These are phyloP conservation scores for Hemichromis elongatus DNA, from an alignment of 2,113 vertebrate species.

Conservation along the genomic window DNA sequence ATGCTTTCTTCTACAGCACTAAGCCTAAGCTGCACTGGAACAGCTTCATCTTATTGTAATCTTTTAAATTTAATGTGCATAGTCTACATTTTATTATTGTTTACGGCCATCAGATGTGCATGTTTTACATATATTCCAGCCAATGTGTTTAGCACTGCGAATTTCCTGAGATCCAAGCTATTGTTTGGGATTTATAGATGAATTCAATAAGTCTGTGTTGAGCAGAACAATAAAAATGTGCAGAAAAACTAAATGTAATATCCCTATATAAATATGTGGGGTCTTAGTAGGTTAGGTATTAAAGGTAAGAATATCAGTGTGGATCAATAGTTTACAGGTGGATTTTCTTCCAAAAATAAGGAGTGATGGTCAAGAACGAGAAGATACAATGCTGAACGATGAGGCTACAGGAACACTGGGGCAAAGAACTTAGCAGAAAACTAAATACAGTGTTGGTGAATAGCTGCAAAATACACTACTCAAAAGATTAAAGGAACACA, in stretches of 20 bases:
- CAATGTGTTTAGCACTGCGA: background rate
- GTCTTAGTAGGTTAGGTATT: background rate
- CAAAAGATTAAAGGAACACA: background rate
- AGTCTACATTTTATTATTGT: background rate
- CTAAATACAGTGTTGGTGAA: background rate
- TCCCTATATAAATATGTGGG: background rate
- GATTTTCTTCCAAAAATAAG: background rate
- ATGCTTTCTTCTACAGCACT: background rate
- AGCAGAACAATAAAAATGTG: background rate
- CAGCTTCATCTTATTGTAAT: background rate
- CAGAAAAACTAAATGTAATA: background rate
- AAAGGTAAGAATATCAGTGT: background rate
- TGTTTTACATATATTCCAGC: background rate
- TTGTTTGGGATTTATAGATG: background rate
- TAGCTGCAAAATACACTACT: background rate
- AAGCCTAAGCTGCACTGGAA: background rate
- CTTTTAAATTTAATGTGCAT: accelerated
- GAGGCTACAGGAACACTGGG: background rate
- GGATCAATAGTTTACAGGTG: background rate
- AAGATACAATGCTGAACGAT: background rate
- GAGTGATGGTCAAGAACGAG: background rate
- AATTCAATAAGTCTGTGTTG: background rate
- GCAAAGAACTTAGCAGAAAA: background rate
- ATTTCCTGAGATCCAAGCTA: background rate
- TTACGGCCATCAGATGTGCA: background rate